A percentile compares a stretch with the other conserved stretches of the same genome.
These are phyloP conservation scores for Drosophila takahashii DNA, from an alignment of 1,140 invertebrate species.

Conservation along the genomic window DNA sequence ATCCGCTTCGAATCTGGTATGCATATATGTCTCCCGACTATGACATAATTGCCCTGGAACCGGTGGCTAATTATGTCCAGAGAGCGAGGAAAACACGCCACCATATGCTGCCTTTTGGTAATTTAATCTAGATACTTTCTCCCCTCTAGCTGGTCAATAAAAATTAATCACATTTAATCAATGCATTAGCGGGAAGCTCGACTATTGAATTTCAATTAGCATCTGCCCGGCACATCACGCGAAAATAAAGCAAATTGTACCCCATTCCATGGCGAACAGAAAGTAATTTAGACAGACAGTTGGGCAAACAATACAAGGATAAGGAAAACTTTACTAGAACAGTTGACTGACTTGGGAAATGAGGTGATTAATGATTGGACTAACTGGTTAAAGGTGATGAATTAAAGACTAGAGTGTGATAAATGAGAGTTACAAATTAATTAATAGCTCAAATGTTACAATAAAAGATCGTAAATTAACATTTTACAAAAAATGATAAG, in stretches of 20 bases:
- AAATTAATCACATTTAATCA: constrained; percentile 36
- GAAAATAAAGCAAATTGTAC: constrained; percentile 10
- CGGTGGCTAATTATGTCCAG: constrained; percentile 2
- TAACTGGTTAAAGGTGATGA: background rate
- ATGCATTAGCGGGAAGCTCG: constrained; percentile 35
- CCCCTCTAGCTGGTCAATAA: background rate
- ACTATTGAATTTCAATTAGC: constrained; percentile 45
- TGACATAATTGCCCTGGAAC: constrained; percentile 48
- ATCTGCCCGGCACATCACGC: constrained; percentile 29
- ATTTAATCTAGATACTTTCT: constrained; percentile 17
- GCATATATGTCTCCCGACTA: background rate
- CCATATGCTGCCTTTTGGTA: constrained; percentile 30
- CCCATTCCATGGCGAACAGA: constrained; percentile 11
- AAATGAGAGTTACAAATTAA: background rate
- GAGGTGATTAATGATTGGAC: constrained; percentile 7
- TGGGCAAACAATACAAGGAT: constrained; percentile 48
- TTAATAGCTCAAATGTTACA: background rate
- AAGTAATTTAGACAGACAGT: constrained; percentile 33
- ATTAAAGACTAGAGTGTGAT: constrained; percentile 5
- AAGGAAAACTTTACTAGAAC: background rate
- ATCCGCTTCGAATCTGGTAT: constrained; percentile 45
- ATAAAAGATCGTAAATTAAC: background rate
- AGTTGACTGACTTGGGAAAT: constrained; percentile 17
- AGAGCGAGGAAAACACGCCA: constrained; percentile 9
- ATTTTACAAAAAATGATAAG: background rate